Evolutionary conservation across 1,140 invertebrate genomes (phyloP).

Genomic region (Aphelinus atriplicis): DNA sequence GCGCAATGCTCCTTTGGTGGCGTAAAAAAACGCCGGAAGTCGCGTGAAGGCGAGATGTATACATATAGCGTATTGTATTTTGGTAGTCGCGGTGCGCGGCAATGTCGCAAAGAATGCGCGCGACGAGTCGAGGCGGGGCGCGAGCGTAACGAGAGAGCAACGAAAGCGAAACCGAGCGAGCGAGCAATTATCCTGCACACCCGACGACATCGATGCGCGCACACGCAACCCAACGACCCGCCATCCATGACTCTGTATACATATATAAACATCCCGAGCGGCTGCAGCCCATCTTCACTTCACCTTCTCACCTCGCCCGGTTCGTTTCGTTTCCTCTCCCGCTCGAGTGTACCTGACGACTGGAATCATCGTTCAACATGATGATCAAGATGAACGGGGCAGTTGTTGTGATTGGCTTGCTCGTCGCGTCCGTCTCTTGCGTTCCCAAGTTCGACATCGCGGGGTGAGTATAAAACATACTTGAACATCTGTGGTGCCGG

Average conservation of each 20-base stretch:
- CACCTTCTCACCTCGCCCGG: no score
- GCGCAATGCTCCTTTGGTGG: background rate
- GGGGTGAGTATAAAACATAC: conserved; percentile 52
- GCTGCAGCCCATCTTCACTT: no score
- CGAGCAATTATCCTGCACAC: conserved; percentile 14
- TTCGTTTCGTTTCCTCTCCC: no score
- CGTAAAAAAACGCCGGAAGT: conserved; percentile 27
- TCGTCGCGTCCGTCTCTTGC: conserved; percentile 42
- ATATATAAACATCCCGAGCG: conserved; percentile 16
- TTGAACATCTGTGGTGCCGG: no score
- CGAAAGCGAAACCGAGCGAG: conserved; percentile 38
- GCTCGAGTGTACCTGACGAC: no score
- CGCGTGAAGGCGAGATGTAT: background rate
- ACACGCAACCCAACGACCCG: background rate
- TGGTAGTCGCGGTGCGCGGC: no score
- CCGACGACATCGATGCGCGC: background rate
- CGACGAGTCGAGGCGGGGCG: background rate
- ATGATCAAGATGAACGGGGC: conserved; percentile 8
- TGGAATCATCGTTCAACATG: no score
- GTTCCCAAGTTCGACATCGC: conserved; percentile 58
- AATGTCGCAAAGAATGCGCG: conserved; percentile 32
- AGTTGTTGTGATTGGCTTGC: conserved; percentile 17
- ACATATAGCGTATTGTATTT: no score
- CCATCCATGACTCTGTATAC: conserved; percentile 23
- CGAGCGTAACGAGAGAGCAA: conserved; percentile 38